phyloP scores from a whole-genome alignment of 1,140 invertebrate species.

The Odontomachus brunneus region DNA sequence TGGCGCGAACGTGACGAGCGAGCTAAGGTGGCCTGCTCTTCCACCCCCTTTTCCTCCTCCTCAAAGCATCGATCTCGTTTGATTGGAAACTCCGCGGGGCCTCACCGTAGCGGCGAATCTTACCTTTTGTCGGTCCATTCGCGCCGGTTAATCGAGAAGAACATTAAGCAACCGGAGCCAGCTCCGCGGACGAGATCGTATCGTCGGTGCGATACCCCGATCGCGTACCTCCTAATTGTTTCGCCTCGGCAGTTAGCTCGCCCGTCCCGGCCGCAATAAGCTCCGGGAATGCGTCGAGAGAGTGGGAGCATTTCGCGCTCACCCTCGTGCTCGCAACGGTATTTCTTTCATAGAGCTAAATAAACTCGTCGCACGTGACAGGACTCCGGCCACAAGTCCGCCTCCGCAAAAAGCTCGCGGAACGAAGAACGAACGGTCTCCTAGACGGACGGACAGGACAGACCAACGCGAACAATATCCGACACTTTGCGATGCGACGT shows the following conservation, averaged over 20 bases:
- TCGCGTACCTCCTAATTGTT: slow-evolving; percentile 70
- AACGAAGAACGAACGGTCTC: slow-evolving; percentile 19
- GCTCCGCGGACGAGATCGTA: slow-evolving; percentile 52
- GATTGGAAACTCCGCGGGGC: slow-evolving; percentile 37
- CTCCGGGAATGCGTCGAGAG: slow-evolving; percentile 31
- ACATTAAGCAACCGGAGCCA: slow-evolving; percentile 41
- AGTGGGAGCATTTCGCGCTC: slow-evolving; percentile 37
- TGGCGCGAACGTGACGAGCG: slow-evolving; percentile 42
- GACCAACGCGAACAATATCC: slow-evolving; percentile 43
- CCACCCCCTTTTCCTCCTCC: background rate
- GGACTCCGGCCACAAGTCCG: slow-evolving; percentile 62
- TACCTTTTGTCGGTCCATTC: slow-evolving; percentile 65
- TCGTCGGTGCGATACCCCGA: slow-evolving; percentile 58
- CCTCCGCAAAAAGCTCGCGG: slow-evolving; percentile 34
- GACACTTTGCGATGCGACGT: slow-evolving; percentile 42
- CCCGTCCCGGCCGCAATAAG: slow-evolving; percentile 60
- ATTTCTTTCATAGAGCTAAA: slow-evolving; percentile 72
- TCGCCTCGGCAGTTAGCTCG: slow-evolving; percentile 42
- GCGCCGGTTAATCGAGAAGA: slow-evolving; percentile 62
- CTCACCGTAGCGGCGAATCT: slow-evolving; percentile 24
- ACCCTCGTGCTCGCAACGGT: slow-evolving; percentile 9
- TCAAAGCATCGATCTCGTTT: slow-evolving; percentile 41
- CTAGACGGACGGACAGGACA: slow-evolving; percentile 35
- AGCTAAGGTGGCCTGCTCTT: background rate
- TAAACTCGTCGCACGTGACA: slow-evolving; percentile 74